Evolutionary conservation across 2,888 invertebrate genomes (phyloP).

Genomic region (Synanthedon tipuliformis): DNA sequence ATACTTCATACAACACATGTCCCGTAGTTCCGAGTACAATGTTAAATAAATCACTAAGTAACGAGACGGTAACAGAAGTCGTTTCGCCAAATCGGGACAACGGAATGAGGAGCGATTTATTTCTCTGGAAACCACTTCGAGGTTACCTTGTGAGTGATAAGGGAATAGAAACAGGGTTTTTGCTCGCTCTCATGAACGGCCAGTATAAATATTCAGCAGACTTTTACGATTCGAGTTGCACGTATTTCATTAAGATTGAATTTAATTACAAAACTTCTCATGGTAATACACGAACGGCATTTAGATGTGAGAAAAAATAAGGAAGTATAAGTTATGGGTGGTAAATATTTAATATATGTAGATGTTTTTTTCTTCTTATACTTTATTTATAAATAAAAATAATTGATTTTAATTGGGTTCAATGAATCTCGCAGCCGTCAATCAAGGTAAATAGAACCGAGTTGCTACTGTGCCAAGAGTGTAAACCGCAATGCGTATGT

Average conservation of each 20-base stretch:
- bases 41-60: conserved; percentile 48
- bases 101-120: conserved; percentile 39
- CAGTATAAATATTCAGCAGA: background rate
- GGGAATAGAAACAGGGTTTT: conserved; percentile 15
- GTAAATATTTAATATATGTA: background rate
- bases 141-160: conserved; percentile 23
- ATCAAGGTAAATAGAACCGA: conserved; percentile 8
- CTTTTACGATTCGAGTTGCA: background rate
- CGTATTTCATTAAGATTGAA: background rate
- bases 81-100: conserved; percentile 43
- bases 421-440: conserved; percentile 8
- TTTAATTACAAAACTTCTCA: background rate
- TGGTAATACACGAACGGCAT: background rate
- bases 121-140: conserved; percentile 22
- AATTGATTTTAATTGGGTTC: conserved; percentile 4
- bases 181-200: background rate
- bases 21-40: conserved; percentile 34
- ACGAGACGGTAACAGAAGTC: conserved; percentile 37
- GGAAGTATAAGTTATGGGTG: background rate
- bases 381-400: conserved; percentile 3
- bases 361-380: background rate
- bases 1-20: conserved; percentile 14
- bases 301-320: background rate
- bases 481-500: no score
- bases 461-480: background rate